Base-by-base conservation (phyloP, 1,140 invertebrate species). In the Halyomorpha halys region DNA sequence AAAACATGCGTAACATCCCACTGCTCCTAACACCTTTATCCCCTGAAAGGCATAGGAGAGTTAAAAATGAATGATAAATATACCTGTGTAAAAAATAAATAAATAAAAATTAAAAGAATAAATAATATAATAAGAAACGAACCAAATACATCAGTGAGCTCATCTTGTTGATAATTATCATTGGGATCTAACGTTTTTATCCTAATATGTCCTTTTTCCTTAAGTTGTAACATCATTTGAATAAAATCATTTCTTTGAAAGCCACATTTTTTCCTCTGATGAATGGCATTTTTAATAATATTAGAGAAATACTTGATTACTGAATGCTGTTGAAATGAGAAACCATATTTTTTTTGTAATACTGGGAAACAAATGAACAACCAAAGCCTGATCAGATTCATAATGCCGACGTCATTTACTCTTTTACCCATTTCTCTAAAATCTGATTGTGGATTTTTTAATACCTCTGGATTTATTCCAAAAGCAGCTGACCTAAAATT, bases 401-500 rank as follows among this genome's bases (percentile, higher is more conserved):
- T 23, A 13, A 39, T 14, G n/a, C 21, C n/a, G 15, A 8, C 64
- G 51, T 0, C 79, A 59, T 86, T 71, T 61, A 77, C 18, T 47
- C 21, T 51, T 23, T 59, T 66, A 19, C 64, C 65, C n/a, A 59
- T 61, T 34, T 61, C 21, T 39, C 25, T 69, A 67, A 82, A 81
- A 62, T 76, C 73, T 6, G 75, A 76, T 44, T 81, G 71, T 21
- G 78, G 76, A 66, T 82, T 73, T 45, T 73, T 70, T 16, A 83
- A 66, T 16, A 77, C 73, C 62, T 81, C 77, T 67, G 75, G 76
- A 59, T 82, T 72, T 13, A 83, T 71, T 3, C 82, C 83, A 72
- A 84, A 84, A 9, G 78, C 81, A 62, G 77, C 79, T 0, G 76
- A 21, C 18, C 53, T 56, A 15, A 56, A 56, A 25, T 23, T 13